phyloP scores from a whole-genome alignment of 2,113 vertebrate species.

The Podarcis raffonei region DNA sequence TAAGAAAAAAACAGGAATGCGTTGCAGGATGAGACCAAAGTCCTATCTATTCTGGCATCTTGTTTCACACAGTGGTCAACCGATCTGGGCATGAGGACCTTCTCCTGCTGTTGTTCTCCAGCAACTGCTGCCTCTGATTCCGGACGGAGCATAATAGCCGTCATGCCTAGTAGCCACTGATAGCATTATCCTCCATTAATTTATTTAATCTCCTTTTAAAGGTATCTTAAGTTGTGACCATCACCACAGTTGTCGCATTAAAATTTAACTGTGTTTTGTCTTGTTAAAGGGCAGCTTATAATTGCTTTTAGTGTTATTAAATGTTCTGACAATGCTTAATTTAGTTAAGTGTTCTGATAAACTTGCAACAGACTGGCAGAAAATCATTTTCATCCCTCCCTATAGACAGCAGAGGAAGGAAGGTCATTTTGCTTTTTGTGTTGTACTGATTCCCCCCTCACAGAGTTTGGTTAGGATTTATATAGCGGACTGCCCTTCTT shows the following conservation, averaged over 20 bases:
- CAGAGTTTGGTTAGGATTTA: neutral
- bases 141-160: neutral
- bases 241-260: neutral
- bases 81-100: neutral
- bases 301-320: neutral
- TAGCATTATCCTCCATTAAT: neutral
- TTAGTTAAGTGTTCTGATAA: constrained; percentile 5
- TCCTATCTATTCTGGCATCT: neutral
- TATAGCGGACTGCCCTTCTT: neutral
- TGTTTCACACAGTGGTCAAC: neutral
- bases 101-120: neutral
- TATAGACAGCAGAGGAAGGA: constrained; percentile 26
- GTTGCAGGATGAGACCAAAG: neutral
- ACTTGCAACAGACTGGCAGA: constrained; percentile 15
- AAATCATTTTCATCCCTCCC: constrained; percentile 30
- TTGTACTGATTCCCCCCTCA: constrained; percentile 11
- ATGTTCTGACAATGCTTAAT: neutral
- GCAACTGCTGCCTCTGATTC: neutral
- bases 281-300: neutral
- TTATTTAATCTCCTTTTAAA: neutral
- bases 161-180: neutral
- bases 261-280: neutral
- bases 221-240: neutral
- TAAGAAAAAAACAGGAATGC: neutral
- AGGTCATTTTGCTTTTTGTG: neutral